Conservation (phyloP, 2,113 vertebrate species). For the Anoplopoma fimbria region DNA sequence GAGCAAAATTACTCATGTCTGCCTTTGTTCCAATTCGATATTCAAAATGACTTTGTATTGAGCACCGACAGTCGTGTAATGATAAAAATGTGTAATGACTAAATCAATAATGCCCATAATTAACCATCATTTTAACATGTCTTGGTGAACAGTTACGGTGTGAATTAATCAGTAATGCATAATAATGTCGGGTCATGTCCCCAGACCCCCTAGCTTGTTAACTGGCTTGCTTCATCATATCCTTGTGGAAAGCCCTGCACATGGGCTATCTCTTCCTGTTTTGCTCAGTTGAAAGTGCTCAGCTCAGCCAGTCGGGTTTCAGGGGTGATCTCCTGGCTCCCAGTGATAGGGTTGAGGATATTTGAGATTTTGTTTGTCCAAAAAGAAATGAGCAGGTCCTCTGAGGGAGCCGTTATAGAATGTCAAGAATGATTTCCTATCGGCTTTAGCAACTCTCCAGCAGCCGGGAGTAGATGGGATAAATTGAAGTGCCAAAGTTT, state of each 20-base stretch:
- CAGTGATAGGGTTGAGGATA: conserved; percentile 31
- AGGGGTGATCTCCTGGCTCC: conserved; percentile 16
- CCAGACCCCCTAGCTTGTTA: not conserved
- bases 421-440: conserved; percentile 49
- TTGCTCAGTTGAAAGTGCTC: conserved; percentile 9
- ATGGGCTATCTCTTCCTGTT: not conserved
- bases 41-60: conserved; percentile 21
- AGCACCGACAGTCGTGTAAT: not conserved
- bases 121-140: not conserved
- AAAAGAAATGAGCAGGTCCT: conserved; percentile 22
- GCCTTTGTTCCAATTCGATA: not conserved
- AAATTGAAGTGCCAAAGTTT: conserved; percentile 41
- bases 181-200: not conserved
- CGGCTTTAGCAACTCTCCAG: conserved; percentile 39
- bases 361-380: conserved; percentile 43
- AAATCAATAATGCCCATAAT: conserved; percentile 56
- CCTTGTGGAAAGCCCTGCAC: not conserved
- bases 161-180: not conserved
- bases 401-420: conserved; percentile 36
- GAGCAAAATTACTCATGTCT: conserved; percentile 5
- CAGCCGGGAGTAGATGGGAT: conserved; percentile 35
- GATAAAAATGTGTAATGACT: conserved; percentile 41
- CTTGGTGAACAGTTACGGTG: not conserved
- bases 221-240: not conserved
- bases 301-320: conserved; percentile 1